Evolutionary conservation across 2,888 invertebrate species (phyloP).

Genomic region (Machimus atricapillus): DNA sequence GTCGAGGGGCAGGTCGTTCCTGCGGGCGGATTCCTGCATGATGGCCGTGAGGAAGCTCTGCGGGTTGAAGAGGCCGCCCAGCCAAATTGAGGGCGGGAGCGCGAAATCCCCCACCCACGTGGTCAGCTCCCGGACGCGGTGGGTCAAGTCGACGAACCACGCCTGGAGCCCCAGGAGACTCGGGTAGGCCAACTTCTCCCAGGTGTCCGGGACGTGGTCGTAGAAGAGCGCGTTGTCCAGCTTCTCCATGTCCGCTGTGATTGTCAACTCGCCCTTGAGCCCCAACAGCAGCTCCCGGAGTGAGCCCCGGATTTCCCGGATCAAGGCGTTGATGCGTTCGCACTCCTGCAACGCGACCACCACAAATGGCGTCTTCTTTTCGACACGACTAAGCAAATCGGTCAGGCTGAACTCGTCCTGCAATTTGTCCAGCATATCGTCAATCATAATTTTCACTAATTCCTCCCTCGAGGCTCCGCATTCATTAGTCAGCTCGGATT

Average conservation of each 20-base stretch:
- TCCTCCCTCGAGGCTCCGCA: slow-evolving; percentile 80
- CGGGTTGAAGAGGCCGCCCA: slow-evolving; percentile 96
- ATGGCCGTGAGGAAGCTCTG: slow-evolving; percentile 97
- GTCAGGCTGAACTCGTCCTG: slow-evolving; percentile 88
- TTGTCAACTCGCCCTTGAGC: slow-evolving; percentile 91
- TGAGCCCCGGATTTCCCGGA: slow-evolving; percentile 81
- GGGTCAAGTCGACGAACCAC: slow-evolving; percentile 88
- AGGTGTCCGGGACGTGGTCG: slow-evolving; percentile 83
- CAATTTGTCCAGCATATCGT: slow-evolving; percentile 88
- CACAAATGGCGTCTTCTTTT: slow-evolving; percentile 90
- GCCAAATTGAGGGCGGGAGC: slow-evolving; percentile 89
- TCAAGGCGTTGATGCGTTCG: slow-evolving; percentile 91
- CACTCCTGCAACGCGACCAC: slow-evolving; percentile 94
- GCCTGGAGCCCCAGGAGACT: slow-evolving; percentile 81
- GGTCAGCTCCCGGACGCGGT: slow-evolving; percentile 81
- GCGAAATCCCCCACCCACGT: slow-evolving; percentile 83
- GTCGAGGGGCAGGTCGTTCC: slow-evolving; percentile 95
- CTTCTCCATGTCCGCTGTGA: slow-evolving; percentile 93
- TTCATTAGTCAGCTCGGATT: slow-evolving; percentile 64
- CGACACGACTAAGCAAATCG: slow-evolving; percentile 85
- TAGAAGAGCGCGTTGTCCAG: slow-evolving; percentile 85
- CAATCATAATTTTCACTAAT: slow-evolving; percentile 76
- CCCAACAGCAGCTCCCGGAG: slow-evolving; percentile 87
- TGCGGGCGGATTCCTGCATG: slow-evolving; percentile 96
- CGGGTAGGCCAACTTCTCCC: slow-evolving; percentile 89